These are phyloP conservation scores for Epistrophe grossulariae DNA, from an alignment of 2,888 invertebrate genomes.

Conservation along the genomic window DNA sequence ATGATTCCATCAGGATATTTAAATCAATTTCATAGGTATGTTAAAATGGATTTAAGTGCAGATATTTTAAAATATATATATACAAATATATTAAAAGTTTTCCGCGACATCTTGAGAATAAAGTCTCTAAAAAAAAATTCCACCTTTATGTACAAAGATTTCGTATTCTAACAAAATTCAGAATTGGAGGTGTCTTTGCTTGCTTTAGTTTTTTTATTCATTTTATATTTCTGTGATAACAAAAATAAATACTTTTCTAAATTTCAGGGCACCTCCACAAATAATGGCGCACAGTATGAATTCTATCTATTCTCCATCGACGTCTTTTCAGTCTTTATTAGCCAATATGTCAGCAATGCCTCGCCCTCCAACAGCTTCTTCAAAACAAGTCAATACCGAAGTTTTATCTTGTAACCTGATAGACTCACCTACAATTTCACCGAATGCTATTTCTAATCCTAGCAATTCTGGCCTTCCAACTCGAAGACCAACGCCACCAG, in stretches of 20 bases:
- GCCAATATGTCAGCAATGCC: constrained; percentile 85
- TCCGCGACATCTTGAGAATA: no score
- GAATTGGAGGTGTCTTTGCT: no score
- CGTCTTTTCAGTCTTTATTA: constrained; percentile 93
- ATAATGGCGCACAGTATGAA: constrained; percentile 88
- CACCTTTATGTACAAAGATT: no score
- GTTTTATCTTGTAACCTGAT: constrained; percentile 77
- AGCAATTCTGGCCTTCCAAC: constrained; percentile 77
- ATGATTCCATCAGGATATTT: constrained; percentile 86
- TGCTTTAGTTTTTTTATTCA: no score
- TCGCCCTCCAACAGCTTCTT: constrained; percentile 82
- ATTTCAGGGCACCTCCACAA: constrained; percentile 86
- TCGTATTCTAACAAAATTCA: no score
- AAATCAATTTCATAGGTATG: constrained; percentile 85
- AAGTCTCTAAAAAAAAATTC: no score
- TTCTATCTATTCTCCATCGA: constrained; percentile 85
- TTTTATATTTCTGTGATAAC: neutral
- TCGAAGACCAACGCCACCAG: constrained; percentile 86
- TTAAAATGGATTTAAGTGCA: no score
- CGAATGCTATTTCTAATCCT: constrained; percentile 78
- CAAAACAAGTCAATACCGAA: constrained; percentile 52
- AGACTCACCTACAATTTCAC: constrained; percentile 82
- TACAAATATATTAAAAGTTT: no score
- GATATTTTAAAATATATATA: no score
- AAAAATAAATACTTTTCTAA: neutral